Base-by-base conservation (phyloP, 2,113 vertebrate genomes). In the Entomyzon cyanotis region DNA sequence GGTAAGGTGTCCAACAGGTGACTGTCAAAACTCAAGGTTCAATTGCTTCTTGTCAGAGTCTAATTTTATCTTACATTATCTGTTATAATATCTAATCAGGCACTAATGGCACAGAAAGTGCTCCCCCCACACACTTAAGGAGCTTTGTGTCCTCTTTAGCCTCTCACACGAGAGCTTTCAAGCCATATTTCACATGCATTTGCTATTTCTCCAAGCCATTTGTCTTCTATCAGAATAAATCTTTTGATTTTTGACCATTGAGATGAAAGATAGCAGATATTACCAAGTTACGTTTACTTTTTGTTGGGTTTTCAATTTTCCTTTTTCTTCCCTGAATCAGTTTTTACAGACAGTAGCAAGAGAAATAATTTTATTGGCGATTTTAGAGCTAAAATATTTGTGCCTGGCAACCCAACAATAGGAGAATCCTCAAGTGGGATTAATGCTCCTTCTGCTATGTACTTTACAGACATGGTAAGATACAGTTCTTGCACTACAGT, bases 21-120 rank as follows among this genome's bases (percentile, higher is more conserved):
- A 90, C 79, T 92, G 80, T 96, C 90, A 95, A 94, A 97, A 94
- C 85, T 87, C 88, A 64, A 76, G 86, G 73, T 95, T 97, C 92
- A 95, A 95, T 90, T 94, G 93, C 90, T 95, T 91, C 95, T 97
- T 96, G 75, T 75, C 87, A 23, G 28, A 91, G 82, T 90, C 95
- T 96, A 95, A 97, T 96, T 95, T 90, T 86, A 74, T 92, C 82
- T 97, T 79, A 63, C 78, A 91, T 97, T 97, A 93, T 97, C 91
- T 94, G 71, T 90, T 95, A 60, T 84, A 84, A 70, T 96, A 85
- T 89, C 93, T 97, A 96, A 86, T 98, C 95, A 96, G 94, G 84
- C 10, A 42, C 77, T 96, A 96, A 96, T 95, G 95, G 88, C 73
- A 92, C 18, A 81, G 79, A 80, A 97, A 96, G 92, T 93, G 27